Percentiles rank a stretch among this genome's conserved stretches.
phyloP scores from a whole-genome alignment of 2,797 vertebrate species.

The Parauchenoglanis ngamensis region DNA sequence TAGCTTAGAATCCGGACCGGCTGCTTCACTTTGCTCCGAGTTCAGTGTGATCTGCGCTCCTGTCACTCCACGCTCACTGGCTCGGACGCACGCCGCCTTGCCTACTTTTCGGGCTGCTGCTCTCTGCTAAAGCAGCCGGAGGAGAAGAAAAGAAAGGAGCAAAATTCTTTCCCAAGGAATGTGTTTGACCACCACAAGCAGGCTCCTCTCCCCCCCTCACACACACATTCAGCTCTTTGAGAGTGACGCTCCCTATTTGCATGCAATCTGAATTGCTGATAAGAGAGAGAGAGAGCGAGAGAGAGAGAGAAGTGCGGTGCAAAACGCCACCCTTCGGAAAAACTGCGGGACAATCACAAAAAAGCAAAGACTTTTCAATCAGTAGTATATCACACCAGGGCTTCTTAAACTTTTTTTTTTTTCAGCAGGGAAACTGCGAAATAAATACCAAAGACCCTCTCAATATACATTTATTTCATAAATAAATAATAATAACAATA shows the following conservation, averaged over 20 bases:
- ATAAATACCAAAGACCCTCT: background rate
- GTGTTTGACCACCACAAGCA: conserved; percentile 45
- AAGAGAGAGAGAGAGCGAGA: conserved; percentile 47
- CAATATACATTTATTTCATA: background rate
- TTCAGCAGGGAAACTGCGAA: background rate
- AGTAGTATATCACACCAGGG: no score
- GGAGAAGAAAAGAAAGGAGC: conserved; percentile 61
- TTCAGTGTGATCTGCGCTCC: conserved; percentile 62
- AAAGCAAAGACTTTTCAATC: background rate
- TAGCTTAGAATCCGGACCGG: conserved; percentile 7
- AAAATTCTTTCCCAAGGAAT: conserved; percentile 63
- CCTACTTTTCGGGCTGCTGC: conserved; percentile 68
- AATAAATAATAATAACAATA: background rate
- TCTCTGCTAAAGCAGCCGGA: conserved; percentile 51
- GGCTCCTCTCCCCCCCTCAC: conserved; percentile 42
- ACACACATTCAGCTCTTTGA: conserved; percentile 50
- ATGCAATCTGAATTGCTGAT: conserved; percentile 89
- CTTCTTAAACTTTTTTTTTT: background rate
- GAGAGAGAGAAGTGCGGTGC: conserved; percentile 63
- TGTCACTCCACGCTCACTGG: conserved; percentile 45
- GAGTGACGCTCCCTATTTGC: conserved; percentile 77
- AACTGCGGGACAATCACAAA: conserved; percentile 39
- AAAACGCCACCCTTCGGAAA: conserved; percentile 84
- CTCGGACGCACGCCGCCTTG: conserved; percentile 62
- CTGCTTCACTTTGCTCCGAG: conserved; percentile 56